Conservation (phyloP, 1,140 invertebrate species). For the Akabosia matsudoensis region DNA sequence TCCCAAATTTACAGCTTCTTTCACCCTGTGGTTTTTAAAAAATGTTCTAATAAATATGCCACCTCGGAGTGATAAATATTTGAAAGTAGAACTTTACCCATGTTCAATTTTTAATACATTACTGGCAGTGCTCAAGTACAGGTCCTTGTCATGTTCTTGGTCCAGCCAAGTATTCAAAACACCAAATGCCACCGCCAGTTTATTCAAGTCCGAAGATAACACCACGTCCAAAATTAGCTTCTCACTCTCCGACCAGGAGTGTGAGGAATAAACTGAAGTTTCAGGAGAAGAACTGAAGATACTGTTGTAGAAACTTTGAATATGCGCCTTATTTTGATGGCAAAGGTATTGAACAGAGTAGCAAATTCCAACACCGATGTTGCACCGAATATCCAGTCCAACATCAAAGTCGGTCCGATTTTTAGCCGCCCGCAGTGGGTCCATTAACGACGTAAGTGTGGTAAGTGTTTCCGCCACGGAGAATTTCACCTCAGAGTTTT, state of each 20-base stretch:
- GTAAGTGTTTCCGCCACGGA: background rate
- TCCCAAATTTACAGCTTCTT: slow-evolving; percentile 41
- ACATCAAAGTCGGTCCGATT: background rate
- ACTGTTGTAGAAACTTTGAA: background rate
- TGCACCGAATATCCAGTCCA: slow-evolving; percentile 28
- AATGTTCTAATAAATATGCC: too few species aligned
- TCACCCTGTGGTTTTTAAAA: slow-evolving; percentile 27
- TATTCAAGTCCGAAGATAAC: slow-evolving; percentile 20
- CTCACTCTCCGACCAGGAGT: background rate
- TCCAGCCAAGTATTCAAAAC: slow-evolving; percentile 16
- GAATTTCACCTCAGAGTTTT: background rate
- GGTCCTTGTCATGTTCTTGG: background rate
- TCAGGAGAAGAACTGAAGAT: background rate
- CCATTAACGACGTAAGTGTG: background rate
- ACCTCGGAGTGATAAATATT: too few species aligned
- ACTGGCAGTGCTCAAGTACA: background rate
- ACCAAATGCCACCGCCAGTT: slow-evolving; percentile 22
- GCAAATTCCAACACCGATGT: slow-evolving; percentile 30
- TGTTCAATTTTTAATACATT: slow-evolving; percentile 30
- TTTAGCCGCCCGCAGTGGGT: background rate
- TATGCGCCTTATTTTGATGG: background rate
- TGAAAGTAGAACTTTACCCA: slow-evolving; percentile 25
- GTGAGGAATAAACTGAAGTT: too few species aligned
- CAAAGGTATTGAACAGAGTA: background rate
- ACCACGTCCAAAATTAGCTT: background rate